These are phyloP conservation scores for Drosophila kokeensis DNA, from an alignment of 2,888 invertebrate genomes.

Conservation along the genomic window DNA sequence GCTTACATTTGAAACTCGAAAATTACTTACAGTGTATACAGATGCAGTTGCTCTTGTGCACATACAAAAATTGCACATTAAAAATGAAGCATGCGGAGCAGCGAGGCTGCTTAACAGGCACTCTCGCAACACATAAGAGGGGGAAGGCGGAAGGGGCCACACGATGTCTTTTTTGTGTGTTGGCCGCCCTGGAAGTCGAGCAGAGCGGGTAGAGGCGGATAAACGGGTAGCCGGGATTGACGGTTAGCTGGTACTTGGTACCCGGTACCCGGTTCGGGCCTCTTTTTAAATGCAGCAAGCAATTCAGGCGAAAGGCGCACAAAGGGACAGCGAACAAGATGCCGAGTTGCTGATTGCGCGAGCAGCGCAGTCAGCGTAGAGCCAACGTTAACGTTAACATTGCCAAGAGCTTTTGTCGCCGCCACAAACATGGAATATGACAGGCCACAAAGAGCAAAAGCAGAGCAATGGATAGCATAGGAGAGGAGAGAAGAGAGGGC, in stretches of 20 bases:
- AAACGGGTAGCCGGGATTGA: conserved; percentile 8
- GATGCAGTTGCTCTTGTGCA: conserved; percentile 15
- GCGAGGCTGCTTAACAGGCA: conserved; percentile 26
- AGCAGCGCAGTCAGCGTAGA: conserved; percentile 54
- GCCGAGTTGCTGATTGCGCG: conserved; percentile 79
- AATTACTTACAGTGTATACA: conserved; percentile 12
- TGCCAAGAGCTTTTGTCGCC: conserved; percentile 72
- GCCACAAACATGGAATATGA: conserved; percentile 81
- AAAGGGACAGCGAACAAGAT: conserved; percentile 80
- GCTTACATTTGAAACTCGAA: background rate
- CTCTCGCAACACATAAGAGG: background rate
- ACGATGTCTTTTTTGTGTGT: conserved; percentile 66
- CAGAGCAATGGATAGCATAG: background rate
- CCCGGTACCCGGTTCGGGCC: conserved; percentile 37
- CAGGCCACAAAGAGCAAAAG: conserved; percentile 52
- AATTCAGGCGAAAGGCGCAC: conserved; percentile 79
- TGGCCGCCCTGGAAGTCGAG: conserved; percentile 47
- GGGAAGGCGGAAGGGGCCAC: conserved; percentile 4
- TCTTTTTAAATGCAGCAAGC: conserved; percentile 59
- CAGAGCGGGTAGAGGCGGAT: background rate
- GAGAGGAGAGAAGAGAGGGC: background rate
- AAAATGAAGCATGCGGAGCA: conserved; percentile 71
- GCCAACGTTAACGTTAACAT: conserved; percentile 25
- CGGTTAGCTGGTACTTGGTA: conserved; percentile 19
- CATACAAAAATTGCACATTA: conserved; percentile 69